Evolutionary conservation across 2,113 vertebrate species (phyloP).

Genomic region (Aleadryas rufinucha): DNA sequence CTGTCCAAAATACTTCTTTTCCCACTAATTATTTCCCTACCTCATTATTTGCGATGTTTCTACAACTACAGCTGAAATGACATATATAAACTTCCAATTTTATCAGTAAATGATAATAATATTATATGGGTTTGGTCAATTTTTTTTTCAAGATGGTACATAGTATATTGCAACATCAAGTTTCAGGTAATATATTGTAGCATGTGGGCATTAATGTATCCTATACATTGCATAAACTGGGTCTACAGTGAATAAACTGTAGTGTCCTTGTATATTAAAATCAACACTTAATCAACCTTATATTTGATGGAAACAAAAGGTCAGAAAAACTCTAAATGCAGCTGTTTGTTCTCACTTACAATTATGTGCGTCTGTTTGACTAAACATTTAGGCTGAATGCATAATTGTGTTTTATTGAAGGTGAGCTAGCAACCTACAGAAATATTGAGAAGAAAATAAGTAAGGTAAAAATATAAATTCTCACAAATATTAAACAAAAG

Average conservation of each 20-base stretch:
- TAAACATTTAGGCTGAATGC: neutral
- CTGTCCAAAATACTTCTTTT: constrained; percentile 27
- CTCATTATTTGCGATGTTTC: neutral
- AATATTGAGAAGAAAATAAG: neutral
- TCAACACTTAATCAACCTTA: neutral
- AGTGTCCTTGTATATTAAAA: neutral
- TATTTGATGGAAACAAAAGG: neutral
- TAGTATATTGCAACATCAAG: neutral
- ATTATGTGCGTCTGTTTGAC: neutral
- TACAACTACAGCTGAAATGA: neutral
- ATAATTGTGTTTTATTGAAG: neutral
- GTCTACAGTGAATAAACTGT: neutral
- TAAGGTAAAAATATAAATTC: neutral
- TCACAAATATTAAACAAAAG: neutral
- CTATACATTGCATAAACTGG: neutral
- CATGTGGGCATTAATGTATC: neutral
- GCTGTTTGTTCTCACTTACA: neutral
- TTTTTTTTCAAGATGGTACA: neutral
- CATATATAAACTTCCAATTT: neutral
- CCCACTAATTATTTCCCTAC: constrained; percentile 23
- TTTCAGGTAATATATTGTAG: neutral
- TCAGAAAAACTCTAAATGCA: neutral
- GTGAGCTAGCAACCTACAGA: neutral
- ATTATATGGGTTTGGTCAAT: neutral
- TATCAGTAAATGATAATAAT: neutral